Percentiles rank a stretch among this genome's conserved stretches.
phyloP scores from a whole-genome alignment of 1,140 invertebrate genomes.

The Heliconius eleuchia region DNA sequence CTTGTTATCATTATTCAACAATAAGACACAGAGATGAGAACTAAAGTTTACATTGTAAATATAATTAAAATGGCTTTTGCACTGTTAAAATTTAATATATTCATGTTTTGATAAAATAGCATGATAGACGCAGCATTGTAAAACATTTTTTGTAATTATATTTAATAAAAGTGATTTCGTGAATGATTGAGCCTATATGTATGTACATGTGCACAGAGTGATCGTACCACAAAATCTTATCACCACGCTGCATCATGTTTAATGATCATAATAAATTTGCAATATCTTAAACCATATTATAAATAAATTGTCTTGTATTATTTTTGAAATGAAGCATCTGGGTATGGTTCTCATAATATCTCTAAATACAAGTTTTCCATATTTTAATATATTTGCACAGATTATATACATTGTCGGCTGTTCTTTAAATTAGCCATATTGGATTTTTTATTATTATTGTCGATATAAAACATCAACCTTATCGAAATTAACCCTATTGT shows the following conservation, averaged over 20 bases:
- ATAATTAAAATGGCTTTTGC: background rate
- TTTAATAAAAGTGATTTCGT: background rate
- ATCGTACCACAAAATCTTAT: too few relatives aligned
- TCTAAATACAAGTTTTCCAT: too few relatives aligned
- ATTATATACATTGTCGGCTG: background rate
- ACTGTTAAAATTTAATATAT: background rate
- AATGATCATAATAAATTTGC: background rate
- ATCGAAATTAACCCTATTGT: background rate
- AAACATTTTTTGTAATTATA: background rate
- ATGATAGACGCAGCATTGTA: background rate
- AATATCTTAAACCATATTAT: background rate
- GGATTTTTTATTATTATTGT: too few relatives aligned
- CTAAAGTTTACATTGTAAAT: background rate
- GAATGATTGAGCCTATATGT: background rate
- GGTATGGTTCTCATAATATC: background rate
- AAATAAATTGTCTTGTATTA: background rate
- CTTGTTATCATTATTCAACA: background rate
- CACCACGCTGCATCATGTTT: background rate
- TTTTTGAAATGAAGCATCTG: background rate
- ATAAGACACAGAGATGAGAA: background rate
- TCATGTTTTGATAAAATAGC: background rate
- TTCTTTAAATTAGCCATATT: background rate
- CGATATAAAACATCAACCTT: background rate
- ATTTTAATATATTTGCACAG: background rate
- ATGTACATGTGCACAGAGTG: background rate